Percentiles rank a stretch among this genome's conserved stretches.
phyloP scores from a whole-genome alignment of 2,797 vertebrate species.

The Ctenochaetus hawaiiensis region DNA sequence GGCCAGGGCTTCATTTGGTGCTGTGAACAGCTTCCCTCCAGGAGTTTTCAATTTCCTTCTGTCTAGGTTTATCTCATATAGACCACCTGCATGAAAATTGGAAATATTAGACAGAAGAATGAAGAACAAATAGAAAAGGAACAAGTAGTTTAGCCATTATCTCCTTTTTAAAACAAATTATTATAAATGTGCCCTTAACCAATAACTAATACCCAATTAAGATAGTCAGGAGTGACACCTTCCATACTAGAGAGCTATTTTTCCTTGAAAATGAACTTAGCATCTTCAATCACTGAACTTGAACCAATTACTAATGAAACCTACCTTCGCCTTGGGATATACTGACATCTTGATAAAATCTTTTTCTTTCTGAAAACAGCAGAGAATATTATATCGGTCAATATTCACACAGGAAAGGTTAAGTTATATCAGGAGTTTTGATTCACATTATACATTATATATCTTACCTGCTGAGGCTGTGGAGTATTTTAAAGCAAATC shows the following conservation, averaged over 20 bases:
- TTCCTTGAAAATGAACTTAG: not conserved
- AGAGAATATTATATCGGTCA: constrained; percentile 25
- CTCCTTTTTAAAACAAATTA: too few relatives aligned
- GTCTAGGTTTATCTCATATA: constrained; percentile 96
- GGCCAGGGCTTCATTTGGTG: constrained; percentile 93
- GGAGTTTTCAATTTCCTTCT: constrained; percentile 94
- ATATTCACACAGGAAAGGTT: not conserved
- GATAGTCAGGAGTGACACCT: not conserved
- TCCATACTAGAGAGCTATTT: not conserved
- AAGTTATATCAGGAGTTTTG: not conserved
- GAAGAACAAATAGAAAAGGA: not conserved
- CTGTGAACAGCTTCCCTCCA: constrained; percentile 92
- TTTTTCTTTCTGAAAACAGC: constrained; percentile 88
- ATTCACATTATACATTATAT: not conserved
- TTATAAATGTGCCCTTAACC: too few relatives aligned
- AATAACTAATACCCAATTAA: not conserved
- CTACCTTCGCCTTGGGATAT: constrained; percentile 95
- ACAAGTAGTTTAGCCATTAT: not conserved
- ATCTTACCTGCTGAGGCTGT: constrained; percentile 78
- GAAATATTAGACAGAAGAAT: not conserved
- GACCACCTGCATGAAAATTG: constrained; percentile 81
- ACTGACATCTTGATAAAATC: constrained; percentile 94
- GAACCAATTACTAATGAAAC: constrained; percentile 35
- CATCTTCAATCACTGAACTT: not conserved
- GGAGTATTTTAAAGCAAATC: constrained; percentile 64